Evolutionary conservation across 2,888 invertebrate species (phyloP).

Genomic region (Tinea semifulvella): DNA sequence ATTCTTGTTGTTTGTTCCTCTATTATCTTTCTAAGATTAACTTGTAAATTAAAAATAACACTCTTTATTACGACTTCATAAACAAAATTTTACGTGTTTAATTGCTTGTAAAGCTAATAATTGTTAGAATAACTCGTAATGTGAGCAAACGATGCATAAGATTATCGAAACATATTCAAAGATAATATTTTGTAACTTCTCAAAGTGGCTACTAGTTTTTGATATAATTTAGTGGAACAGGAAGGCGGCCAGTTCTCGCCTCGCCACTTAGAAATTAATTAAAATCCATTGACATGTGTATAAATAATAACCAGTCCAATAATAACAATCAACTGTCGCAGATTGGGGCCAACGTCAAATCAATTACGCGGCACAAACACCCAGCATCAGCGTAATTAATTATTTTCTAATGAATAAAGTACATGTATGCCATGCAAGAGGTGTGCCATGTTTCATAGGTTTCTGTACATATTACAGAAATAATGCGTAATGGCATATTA

Average conservation of each 20-base stretch:
- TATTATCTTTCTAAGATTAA: no score
- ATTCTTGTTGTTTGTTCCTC: no score
- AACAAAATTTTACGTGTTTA: not conserved
- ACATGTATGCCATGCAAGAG: no score
- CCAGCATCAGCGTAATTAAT: no score
- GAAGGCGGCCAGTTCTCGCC: conserved; percentile 35
- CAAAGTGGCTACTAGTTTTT: conserved; percentile 30
- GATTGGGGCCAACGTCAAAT: no score
- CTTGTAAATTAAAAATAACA: no score
- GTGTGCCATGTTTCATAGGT: no score
- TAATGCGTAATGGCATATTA: no score
- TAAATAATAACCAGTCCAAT: conserved; percentile 34
- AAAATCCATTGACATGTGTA: no score
- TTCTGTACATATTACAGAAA: no score
- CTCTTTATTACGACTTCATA: not conserved
- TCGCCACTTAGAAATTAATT: conserved; percentile 31
- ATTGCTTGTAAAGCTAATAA: not conserved
- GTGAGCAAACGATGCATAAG: not conserved
- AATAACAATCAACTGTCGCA: conserved; percentile 26
- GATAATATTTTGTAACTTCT: conserved; percentile 31
- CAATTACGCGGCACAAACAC: no score
- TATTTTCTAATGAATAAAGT: no score
- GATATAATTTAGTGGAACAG: conserved; percentile 29
- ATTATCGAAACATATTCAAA: not conserved
- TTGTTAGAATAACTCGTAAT: not conserved